Base-by-base conservation (phyloP, 2,888 invertebrate genomes). In the Ectropis crepuscularia region DNA sequence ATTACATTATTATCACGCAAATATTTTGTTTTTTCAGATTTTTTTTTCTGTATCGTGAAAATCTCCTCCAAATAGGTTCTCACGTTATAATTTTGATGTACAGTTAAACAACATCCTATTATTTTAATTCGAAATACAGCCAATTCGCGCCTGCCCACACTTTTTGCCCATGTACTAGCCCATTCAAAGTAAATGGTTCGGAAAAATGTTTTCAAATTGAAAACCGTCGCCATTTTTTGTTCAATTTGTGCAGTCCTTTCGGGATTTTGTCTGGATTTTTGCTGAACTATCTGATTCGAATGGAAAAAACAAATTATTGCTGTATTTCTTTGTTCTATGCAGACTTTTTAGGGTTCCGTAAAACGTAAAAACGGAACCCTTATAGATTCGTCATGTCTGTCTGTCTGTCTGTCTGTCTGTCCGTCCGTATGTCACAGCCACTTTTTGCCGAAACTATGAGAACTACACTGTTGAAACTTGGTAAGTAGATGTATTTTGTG, bases 151-250 rank as follows among this genome's bases (percentile, higher is more conserved):
- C 37, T 41, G 41, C 49, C 54, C 43, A 45, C 39, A 63, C 36
- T 49, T 59, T 63, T 54, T 46, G 39, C 2, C 41, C 46, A 58
- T 54, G 46, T 59, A 57, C 59, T 53, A 47, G 39, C 6, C 39
- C 41, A 63, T 59, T 63, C 54, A n/a, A 53, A 58, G 41, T 59
- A 63, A 63, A 63, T 58, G 58, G 63, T 11, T 46, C 37, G 59
- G 49, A 12, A 59, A 63, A 63, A 63, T 63, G 54, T 50, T 59
- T 48, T 50, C 58, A 50, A 54, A 63, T 59, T 63, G 59, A 54
- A 63, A 50, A 12, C 38, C 12, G 36, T 9, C 36, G 28, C 10
- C 5, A 39, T 55, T 39, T 55, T 55, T 54, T 55, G 45, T 45
- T 8, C 54, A 46, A 46, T 54, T 54, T 45, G 55, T 41, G 41